These are phyloP conservation scores for Euglossa dilemma DNA, from an alignment of 1,140 invertebrate genomes.

Conservation along the genomic window DNA sequence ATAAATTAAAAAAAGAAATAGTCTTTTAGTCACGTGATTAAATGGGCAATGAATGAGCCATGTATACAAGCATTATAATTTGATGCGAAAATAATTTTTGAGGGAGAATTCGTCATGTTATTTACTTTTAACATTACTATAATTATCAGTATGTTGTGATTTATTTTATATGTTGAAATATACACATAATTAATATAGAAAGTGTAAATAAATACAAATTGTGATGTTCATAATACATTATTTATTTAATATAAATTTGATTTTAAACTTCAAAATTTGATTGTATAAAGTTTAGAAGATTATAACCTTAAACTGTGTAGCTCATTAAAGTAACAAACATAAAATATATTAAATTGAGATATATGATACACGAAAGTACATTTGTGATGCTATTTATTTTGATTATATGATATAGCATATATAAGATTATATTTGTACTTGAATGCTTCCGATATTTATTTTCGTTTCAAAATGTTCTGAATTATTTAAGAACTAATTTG, in stretches of 20 bases:
- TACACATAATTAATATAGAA: background rate
- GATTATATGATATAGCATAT: background rate
- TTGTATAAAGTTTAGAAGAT: background rate
- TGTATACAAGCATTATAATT: background rate
- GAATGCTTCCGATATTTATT: background rate
- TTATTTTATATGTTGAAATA: background rate
- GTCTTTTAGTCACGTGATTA: background rate
- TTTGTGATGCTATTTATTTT: background rate
- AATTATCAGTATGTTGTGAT: background rate
- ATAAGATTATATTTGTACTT: background rate
- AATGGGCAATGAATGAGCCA: background rate
- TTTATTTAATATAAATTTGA: background rate
- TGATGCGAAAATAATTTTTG: background rate
- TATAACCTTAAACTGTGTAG: background rate
- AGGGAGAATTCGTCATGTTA: no score
- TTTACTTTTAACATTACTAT: no score
- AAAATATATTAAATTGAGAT: background rate
- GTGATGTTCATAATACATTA: background rate
- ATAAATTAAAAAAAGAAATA: background rate
- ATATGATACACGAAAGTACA: background rate
- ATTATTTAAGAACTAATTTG: background rate
- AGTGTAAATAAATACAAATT: background rate
- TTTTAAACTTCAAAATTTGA: background rate
- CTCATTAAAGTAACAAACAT: no score
- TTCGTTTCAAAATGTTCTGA: background rate